phyloP scores from a whole-genome alignment of 2,888 invertebrate species.

The Cerastis leucographa region DNA sequence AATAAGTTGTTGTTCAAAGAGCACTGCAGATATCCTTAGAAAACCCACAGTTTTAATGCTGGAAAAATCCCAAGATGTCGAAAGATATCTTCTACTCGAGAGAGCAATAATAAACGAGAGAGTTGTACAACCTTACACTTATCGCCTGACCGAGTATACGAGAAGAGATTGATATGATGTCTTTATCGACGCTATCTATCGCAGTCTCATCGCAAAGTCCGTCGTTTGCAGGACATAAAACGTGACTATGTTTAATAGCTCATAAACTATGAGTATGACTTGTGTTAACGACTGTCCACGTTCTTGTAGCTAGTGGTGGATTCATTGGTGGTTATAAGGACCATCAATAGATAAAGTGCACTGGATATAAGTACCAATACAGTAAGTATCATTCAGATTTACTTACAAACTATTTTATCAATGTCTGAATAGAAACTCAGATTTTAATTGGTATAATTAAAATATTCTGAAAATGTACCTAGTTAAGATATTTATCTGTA shows the following conservation, averaged over 20 bases:
- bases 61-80: neutral
- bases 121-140: conserved; percentile 4
- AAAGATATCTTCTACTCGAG: conserved; percentile 1
- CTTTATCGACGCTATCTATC: conserved; percentile 40
- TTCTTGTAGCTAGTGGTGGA: neutral
- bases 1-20: neutral
- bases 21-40: neutral
- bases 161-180: conserved; percentile 14
- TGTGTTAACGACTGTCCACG: neutral
- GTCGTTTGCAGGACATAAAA: conserved; percentile 50
- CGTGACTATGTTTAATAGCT: conserved; percentile 45
- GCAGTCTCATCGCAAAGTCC: conserved; percentile 13
- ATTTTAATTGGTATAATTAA: neutral
- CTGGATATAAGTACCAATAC: neutral
- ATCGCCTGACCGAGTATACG: neutral
- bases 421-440: neutral
- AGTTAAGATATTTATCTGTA: no score
- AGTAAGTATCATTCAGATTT: neutral
- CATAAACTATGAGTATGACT: conserved; percentile 41
- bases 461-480: neutral
- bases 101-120: conserved; percentile 16
- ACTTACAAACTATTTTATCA: neutral
- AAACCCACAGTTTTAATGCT: neutral
- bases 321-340: neutral
- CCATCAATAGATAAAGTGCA: neutral